phyloP scores from a whole-genome alignment of 1,140 invertebrate genomes.

The Drosophila cardini region DNA sequence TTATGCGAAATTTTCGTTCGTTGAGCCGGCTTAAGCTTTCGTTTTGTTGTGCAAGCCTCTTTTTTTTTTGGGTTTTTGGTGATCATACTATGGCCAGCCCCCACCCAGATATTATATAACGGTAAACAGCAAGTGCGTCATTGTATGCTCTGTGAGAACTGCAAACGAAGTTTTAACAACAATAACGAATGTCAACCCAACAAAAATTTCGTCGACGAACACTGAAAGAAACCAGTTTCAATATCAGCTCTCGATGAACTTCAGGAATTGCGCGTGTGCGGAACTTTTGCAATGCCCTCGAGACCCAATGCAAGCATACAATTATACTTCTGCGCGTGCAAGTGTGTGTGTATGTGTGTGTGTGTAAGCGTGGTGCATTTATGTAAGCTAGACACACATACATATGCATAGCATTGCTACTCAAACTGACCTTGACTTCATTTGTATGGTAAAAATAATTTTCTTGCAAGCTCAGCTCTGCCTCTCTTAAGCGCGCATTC shows the following conservation, averaged over 20 bases:
- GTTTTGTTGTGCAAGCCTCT: constrained; percentile 58
- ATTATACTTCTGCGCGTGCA: constrained; percentile 34
- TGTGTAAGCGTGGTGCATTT: constrained; percentile 14
- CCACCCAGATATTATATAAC: constrained; percentile 27
- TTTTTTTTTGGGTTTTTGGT: constrained; percentile 10
- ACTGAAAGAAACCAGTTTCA: constrained; percentile 53
- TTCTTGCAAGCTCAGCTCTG: constrained; percentile 1
- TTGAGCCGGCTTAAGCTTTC: constrained; percentile 55
- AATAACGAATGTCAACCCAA: constrained; percentile 18
- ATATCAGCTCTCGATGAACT: constrained; percentile 52
- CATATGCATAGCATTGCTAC: constrained; percentile 24
- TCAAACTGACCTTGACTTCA: constrained; percentile 71
- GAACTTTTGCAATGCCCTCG: constrained; percentile 64
- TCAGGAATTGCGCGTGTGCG: constrained; percentile 58
- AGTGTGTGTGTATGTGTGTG: neutral
- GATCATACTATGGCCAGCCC: constrained; percentile 28
- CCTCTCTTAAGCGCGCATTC: neutral
- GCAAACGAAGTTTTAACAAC: constrained; percentile 12
- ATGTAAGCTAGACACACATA: constrained; percentile 48
- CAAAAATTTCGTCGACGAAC: constrained; percentile 20
- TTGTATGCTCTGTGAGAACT: constrained; percentile 3
- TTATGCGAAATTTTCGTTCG: constrained; percentile 61
- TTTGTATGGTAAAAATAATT: constrained; percentile 14
- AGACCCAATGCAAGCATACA: constrained; percentile 35
- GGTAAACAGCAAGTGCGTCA: constrained; percentile 18